phyloP scores from a whole-genome alignment of 2,888 invertebrate genomes.

The Noctuana brunneofusca region DNA sequence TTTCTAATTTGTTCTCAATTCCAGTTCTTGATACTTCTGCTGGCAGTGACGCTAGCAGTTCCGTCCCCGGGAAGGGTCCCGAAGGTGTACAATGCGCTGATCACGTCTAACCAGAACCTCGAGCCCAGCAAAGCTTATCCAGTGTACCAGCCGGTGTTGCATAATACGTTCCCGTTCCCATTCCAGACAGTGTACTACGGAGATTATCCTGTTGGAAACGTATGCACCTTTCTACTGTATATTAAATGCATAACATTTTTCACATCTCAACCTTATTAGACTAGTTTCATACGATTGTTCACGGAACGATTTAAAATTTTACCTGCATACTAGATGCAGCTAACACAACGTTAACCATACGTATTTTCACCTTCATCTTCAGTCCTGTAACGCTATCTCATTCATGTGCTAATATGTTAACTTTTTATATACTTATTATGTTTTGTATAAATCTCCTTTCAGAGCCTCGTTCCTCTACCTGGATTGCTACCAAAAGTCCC shows the following conservation, averaged over 20 bases:
- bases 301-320: no score
- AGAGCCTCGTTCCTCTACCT: conserved; percentile 58
- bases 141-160: conserved; percentile 87
- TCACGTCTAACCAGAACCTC: conserved; percentile 89
- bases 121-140: conserved; percentile 89
- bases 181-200: conserved; percentile 67
- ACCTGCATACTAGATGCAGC: no score
- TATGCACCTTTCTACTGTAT: conserved; percentile 45
- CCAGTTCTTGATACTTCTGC: conserved; percentile 58
- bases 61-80: conserved; percentile 85
- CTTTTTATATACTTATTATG: no score
- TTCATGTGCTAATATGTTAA: no score
- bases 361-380: no score
- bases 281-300: no score
- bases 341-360: no score
- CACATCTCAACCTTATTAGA: no score
- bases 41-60: conserved; percentile 50
- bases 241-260: no score
- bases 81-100: conserved; percentile 90
- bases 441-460: conserved; percentile 45
- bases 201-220: conserved; percentile 62
- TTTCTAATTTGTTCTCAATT: conserved; percentile 37
- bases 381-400: no score
- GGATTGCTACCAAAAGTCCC: conserved; percentile 47
- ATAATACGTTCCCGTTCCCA: conserved; percentile 82